phyloP scores from a whole-genome alignment of 2,113 vertebrate genomes.

The Columbina picui region DNA sequence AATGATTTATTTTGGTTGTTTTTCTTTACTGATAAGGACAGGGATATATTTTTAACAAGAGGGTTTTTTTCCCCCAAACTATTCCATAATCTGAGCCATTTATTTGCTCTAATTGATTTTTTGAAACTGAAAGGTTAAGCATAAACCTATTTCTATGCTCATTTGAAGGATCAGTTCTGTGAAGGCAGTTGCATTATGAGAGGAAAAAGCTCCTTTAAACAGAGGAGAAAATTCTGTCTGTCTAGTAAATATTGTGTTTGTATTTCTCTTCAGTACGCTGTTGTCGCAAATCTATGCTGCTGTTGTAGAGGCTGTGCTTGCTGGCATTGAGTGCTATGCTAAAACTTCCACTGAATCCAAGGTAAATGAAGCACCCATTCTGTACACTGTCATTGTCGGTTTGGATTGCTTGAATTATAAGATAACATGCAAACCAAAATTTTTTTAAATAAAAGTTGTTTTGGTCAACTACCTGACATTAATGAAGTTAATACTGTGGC shows the following conservation, averaged over 20 bases:
- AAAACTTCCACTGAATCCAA: slow-evolving; percentile 84
- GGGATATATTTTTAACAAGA: background rate
- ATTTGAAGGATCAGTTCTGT: background rate
- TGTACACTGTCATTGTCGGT: background rate
- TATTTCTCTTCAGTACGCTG: slow-evolving; percentile 79
- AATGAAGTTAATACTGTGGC: background rate
- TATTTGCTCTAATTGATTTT: background rate
- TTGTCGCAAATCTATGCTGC: slow-evolving; percentile 92
- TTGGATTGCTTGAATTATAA: slow-evolving; percentile 13
- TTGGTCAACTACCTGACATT: accelerated
- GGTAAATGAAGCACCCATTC: slow-evolving; percentile 75
- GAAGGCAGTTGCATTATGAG: background rate
- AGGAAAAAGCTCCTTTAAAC: background rate
- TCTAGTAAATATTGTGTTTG: slow-evolving; percentile 64
- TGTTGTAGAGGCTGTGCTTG: slow-evolving; percentile 88
- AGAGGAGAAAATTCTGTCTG: background rate
- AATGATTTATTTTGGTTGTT: background rate
- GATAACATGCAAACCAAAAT: background rate
- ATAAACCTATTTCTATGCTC: background rate
- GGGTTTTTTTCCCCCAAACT: background rate
- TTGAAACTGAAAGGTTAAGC: background rate
- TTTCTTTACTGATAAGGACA: background rate
- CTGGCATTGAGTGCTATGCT: slow-evolving; percentile 91
- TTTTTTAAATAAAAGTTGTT: background rate
- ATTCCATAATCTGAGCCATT: background rate